Evolutionary conservation across 2,797 vertebrate genomes (phyloP), one percentile per base, ranked within the genome.

Genomic region (Danio choprae): DNA sequence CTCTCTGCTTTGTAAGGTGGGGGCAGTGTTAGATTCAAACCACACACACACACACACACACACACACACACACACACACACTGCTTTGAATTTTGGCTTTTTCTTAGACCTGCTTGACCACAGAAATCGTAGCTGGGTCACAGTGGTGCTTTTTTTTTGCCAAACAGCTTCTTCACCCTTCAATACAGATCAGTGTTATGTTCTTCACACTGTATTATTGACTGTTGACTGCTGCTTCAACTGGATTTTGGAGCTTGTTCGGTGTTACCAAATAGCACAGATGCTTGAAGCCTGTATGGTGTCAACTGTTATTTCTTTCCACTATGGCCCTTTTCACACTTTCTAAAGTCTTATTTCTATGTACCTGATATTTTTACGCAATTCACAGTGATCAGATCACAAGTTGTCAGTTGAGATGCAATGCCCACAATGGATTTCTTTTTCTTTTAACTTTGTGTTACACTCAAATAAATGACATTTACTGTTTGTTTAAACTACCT

Each of bases 121-220:
- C 9, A 38, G 3, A 18, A 74, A 18, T 38, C 2, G 0, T 10
- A 60, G 16, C 22, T 60, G 15, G 73, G 58, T 63, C 20, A 62
- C 44, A 18, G 3, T 55, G 10, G 5, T 77, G 40, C 41, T 68
- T 48, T 77, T 48, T 68, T 48, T 77, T 48, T 68, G 29, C 10
- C 15, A 58, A 67, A 58, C 75, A 72, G 53, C 12, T 29, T 58
- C 70, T 70, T 70, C 36, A 5, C 16, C 36, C n/a, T 70, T 7
- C 36, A 16, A 70, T 20, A 41, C 16, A 55, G 50, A 50, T 70
- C 68, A 70, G 50, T 18, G 67, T 46, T 48, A 29, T 48, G 68
- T 55, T 55, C 50, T 55, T 70, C 11, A 70, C 13, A 53, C n/a
- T 40, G 6, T 70, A 53, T 53, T 41, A 41, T 20, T 70, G n/a